Evolutionary conservation across 1,140 invertebrate genomes (phyloP), one percentile per base, ranked within the genome.

Genomic region (Heterodera carotae): DNA sequence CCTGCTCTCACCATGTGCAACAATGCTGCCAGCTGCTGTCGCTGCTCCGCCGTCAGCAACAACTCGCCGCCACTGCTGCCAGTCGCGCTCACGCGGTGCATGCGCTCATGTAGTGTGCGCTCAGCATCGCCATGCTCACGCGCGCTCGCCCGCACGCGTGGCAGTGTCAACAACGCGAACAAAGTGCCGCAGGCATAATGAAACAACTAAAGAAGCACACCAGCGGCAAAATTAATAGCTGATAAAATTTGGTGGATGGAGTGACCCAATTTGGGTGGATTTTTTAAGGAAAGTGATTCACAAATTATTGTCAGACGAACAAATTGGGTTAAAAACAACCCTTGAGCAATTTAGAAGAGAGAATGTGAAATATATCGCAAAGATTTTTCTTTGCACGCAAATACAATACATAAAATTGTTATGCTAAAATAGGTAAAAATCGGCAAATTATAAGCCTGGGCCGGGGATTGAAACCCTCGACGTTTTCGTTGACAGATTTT

Each of bases 1-100:
- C 82, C 82, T 84, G 82, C 79, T 15, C 67, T 60, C 0, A 83
- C 69, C 2, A 83, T 60, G 18, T 67, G 56, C 7, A 66, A 43
- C 25, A 83, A 27, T 53, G 84, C 76, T 39, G 36, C 12, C 29
- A 83, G 39, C 59, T 84, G 56, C 66, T 84, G 80, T 7, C 62
- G 48, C 33, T 85, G 70, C 29, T 64, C 67, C 34, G 33, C 74
- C 25, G n/a, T 33, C 29, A 6, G 56, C 31, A 2, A 36, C 62
- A 25, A 18, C 48, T 5, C 48, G 48, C 4, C 71, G 15, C n/a
- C 29, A 76, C n/a, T 25, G 68, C 34, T 27, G 75, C 79, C 27
- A 82, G 39, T 78, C 75, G 12, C 43, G 72, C 33, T 78, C 18
- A 22, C 39, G 5, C 31, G 79, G 25, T 34, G 43, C 70, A 31